phyloP scores from a whole-genome alignment of 2,797 vertebrate species.

The Eurystomus glaucurus region DNA sequence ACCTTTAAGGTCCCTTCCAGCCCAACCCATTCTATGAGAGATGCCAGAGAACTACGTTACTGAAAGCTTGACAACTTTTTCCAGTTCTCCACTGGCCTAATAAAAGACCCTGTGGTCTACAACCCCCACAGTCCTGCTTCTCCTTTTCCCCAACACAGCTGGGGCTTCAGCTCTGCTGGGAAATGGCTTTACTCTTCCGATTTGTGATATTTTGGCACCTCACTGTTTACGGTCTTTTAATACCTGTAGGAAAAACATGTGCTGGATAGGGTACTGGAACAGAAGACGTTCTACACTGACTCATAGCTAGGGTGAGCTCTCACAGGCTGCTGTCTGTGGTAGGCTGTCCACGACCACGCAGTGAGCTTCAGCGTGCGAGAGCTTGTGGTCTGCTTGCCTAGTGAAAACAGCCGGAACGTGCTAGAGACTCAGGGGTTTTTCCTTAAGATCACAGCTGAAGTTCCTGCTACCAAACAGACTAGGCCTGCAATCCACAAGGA shows the following conservation, averaged over 20 bases:
- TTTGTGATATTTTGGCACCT: not conserved
- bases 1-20: too few relatives aligned
- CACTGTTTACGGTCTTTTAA: not conserved
- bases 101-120: not conserved
- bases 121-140: not conserved
- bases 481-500: not conserved
- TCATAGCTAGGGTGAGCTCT: not conserved
- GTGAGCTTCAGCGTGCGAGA: not conserved
- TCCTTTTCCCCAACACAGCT: too few relatives aligned
- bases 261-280: not conserved
- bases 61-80: not conserved
- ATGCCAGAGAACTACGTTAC: not conserved
- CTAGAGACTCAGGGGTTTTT: too few relatives aligned
- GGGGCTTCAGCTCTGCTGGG: not conserved
- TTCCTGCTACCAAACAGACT: not conserved
- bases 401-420: not conserved
- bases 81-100: not conserved
- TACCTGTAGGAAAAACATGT: not conserved
- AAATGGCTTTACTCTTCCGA: not conserved
- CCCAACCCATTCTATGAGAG: too few relatives aligned
- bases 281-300: not conserved
- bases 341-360: not conserved
- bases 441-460: not conserved
- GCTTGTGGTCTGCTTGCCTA: not conserved
- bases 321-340: not conserved